phyloP scores from a whole-genome alignment of 2,888 invertebrate species.

The Leptinotarsa peninsularis region DNA sequence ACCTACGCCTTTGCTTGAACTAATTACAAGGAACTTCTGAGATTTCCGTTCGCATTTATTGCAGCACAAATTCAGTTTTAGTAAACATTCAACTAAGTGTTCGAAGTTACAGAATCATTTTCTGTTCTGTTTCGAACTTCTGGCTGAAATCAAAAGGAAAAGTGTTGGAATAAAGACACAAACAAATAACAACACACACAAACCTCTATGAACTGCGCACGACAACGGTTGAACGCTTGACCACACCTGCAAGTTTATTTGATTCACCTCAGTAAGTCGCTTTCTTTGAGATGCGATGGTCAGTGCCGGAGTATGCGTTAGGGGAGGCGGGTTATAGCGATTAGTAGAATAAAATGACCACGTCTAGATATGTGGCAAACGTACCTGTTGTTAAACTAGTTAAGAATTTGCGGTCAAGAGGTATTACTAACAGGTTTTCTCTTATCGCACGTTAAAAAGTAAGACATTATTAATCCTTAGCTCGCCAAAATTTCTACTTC shows the following conservation, averaged over 20 bases:
- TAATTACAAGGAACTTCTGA: background rate
- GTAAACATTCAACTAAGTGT: background rate
- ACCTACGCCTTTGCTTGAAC: constrained; percentile 6
- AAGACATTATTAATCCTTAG: too few species aligned
- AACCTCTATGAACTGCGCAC: background rate
- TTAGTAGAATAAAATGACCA: too few species aligned
- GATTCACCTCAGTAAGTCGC: background rate
- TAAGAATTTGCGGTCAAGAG: too few species aligned
- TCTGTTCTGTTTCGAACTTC: background rate
- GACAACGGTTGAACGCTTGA: background rate
- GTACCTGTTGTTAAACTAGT: too few species aligned
- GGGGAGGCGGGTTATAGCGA: background rate
- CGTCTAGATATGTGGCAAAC: too few species aligned
- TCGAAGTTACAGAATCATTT: background rate
- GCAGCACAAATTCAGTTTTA: background rate
- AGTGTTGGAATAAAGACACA: constrained; percentile 3
- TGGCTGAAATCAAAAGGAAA: background rate
- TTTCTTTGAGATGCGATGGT: constrained; percentile 6
- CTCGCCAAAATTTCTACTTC: too few species aligned
- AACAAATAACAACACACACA: constrained; percentile 15
- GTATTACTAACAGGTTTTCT: too few species aligned
- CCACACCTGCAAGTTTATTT: constrained; percentile 12
- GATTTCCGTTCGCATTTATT: background rate
- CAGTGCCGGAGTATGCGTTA: background rate
- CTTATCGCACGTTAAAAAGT: too few species aligned